phyloP scores from a whole-genome alignment of 1,140 invertebrate species.

The Melanaphis sacchari region DNA sequence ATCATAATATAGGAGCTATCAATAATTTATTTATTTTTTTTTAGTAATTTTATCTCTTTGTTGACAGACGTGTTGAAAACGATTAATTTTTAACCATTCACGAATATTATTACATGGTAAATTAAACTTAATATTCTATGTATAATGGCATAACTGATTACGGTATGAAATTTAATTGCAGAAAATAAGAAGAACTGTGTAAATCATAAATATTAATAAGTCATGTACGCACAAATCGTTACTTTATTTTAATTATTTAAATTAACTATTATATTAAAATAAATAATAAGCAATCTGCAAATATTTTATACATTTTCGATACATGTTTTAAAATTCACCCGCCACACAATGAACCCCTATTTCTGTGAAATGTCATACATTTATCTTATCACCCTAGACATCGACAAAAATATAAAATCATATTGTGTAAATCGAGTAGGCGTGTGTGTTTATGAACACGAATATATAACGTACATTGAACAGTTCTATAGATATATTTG shows the following conservation, averaged over 20 bases:
- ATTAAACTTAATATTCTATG: not conserved
- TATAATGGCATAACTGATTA: not conserved
- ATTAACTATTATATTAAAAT: not conserved
- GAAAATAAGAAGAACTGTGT: not conserved
- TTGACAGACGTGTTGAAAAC: not conserved
- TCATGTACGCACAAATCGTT: not conserved
- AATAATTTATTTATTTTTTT: not conserved
- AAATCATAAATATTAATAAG: not conserved
- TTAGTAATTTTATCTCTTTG: not conserved
- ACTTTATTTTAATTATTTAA: not conserved
- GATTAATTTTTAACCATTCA: not conserved
- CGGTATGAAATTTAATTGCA: not conserved
- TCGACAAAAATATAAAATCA: slow-evolving; percentile 16
- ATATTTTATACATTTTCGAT: not conserved
- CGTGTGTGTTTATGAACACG: not conserved
- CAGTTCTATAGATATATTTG: not conserved
- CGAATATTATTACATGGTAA: not conserved
- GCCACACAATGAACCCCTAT: not conserved
- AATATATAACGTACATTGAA: not conserved
- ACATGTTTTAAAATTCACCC: not conserved
- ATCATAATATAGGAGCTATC: not conserved
- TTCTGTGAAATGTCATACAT: not conserved
- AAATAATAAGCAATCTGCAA: not conserved
- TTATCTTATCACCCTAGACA: not conserved
- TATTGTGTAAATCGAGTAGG: not conserved